Conservation (phyloP, 2,797 vertebrate genomes). For the Pipistrellus nathusii region DNA sequence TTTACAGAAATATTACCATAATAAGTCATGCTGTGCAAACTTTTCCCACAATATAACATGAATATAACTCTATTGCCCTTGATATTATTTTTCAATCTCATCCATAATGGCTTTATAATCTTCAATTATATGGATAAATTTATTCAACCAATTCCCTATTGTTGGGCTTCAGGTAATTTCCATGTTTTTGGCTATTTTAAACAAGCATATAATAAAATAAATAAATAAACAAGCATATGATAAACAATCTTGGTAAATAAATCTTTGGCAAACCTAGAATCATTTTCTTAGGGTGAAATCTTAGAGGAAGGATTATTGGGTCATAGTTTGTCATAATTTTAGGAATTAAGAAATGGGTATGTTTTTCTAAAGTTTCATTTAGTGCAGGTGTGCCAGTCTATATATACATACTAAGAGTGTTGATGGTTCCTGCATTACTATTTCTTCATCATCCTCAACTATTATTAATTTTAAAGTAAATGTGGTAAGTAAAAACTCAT, state of each 20-base stretch:
- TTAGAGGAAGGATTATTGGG: background rate
- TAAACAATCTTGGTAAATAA: conserved; percentile 14
- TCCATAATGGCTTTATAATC: conserved; percentile 58
- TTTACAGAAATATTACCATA: conserved; percentile 19
- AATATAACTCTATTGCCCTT: conserved; percentile 26
- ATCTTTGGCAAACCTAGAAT: background rate
- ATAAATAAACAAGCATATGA: conserved; percentile 13
- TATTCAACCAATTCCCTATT: background rate
- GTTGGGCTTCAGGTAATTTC: background rate
- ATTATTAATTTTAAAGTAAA: conserved; percentile 38
- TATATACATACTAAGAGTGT: background rate
- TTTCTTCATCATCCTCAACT: background rate
- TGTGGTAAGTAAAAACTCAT: background rate
- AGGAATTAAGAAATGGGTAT: background rate
- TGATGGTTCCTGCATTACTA: background rate
- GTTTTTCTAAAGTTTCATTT: conserved; percentile 50
- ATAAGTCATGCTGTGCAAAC: background rate
- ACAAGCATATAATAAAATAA: conserved; percentile 1
- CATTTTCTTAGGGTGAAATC: conserved; percentile 1
- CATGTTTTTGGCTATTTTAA: conserved; percentile 19
- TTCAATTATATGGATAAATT: background rate
- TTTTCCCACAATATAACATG: conserved; percentile 14
- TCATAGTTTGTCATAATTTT: background rate
- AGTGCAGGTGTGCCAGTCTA: background rate
- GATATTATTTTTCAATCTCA: conserved; percentile 15